phyloP scores from a whole-genome alignment of 23 tunicate genomes.

The Trididemnum miniatum region DNA sequence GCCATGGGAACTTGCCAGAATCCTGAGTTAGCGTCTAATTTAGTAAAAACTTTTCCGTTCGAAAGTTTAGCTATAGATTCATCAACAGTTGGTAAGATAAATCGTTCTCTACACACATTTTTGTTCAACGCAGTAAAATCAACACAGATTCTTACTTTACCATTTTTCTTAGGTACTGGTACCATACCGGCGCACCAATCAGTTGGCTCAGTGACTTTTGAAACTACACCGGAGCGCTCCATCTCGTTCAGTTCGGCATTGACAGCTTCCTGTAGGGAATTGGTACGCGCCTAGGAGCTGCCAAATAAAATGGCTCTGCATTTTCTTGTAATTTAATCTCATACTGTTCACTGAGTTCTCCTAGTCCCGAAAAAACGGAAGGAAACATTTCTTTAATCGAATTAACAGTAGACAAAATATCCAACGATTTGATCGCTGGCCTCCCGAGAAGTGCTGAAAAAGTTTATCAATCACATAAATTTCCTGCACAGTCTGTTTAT shows the following conservation, averaged over 20 bases:
- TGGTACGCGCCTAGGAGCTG: slow-evolving; percentile 36
- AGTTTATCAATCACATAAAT: neutral
- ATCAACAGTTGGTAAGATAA: slow-evolving; percentile 1
- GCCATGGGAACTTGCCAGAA: slow-evolving; percentile 32
- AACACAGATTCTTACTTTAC: slow-evolving; percentile 43
- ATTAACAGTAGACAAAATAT: neutral
- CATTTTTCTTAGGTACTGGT: slow-evolving; percentile 37
- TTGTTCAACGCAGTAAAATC: slow-evolving; percentile 34
- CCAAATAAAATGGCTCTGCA: slow-evolving; percentile 28
- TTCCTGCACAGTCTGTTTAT: neutral
- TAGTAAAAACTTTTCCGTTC: slow-evolving; percentile 19
- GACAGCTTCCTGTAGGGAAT: slow-evolving; percentile 32
- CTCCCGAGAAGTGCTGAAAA: slow-evolving; percentile 25
- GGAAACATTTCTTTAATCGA: neutral
- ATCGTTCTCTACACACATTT: neutral
- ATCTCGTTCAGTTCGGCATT: slow-evolving; percentile 19
- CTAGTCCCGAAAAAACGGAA: slow-evolving; percentile 8
- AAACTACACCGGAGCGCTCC: slow-evolving; percentile 26
- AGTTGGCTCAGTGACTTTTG: slow-evolving; percentile 28
- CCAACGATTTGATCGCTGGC: slow-evolving; percentile 20
- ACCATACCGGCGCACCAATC: slow-evolving; percentile 55
- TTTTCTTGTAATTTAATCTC: slow-evolving; percentile 4
- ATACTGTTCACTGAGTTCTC: slow-evolving; percentile 8
- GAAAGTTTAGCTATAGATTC: neutral
- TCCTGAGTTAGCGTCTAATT: slow-evolving; percentile 47